Base-by-base conservation (phyloP, 2,113 vertebrate species). In the Vidua macroura region DNA sequence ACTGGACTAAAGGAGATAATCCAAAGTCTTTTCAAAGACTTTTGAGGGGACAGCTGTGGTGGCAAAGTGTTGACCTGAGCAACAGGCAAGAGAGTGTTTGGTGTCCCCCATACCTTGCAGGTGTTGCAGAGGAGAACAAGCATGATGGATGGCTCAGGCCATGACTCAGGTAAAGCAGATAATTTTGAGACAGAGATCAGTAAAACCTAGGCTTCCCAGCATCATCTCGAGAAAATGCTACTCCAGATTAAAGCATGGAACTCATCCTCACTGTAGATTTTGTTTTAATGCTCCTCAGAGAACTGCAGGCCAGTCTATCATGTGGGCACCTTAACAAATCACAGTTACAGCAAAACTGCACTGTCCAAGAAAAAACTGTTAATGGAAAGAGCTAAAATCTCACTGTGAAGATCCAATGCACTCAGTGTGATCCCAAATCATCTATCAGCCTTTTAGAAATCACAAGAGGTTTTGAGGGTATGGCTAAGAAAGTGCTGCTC, bases 71-170 rank as follows among this genome's bases (percentile, higher is more conserved):
- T 63, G 24, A 31, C 39, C 25, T 49, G 22, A 78, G 74, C 35
- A 82, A 48, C 21, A 49, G 75, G 15, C 41, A 69, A 46, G 1
- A 70, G 27, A 44, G 7, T 2, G 2, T 52, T 0, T 31, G 13
- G 60, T 24, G 13, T 5, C 3, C 10, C 15, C 10, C 3, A 13
- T 22, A 79, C 11, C 15, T n/a, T 19, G 33, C 1, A 3, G 37
- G 39, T 48, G 39, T 41, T 0, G 0, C 4, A 55, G 44, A 17
- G 21, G 13, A 79, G 15, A 72, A 70, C 0, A 10, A n/a, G 27
- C 24, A 56, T 5, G 25, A 35, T 37, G 28, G 31, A 52, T 35
- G 16, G 39, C 23, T 89, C 66, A 72, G 33, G 52, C 44, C 56
- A 63, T 0, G 4, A 41, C 23, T 75, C 4, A 14, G 13, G 44